Percentiles rank a stretch among this genome's conserved stretches.
phyloP scores from a whole-genome alignment of 2,888 invertebrate species.

The Sminthurinus aureus region DNA sequence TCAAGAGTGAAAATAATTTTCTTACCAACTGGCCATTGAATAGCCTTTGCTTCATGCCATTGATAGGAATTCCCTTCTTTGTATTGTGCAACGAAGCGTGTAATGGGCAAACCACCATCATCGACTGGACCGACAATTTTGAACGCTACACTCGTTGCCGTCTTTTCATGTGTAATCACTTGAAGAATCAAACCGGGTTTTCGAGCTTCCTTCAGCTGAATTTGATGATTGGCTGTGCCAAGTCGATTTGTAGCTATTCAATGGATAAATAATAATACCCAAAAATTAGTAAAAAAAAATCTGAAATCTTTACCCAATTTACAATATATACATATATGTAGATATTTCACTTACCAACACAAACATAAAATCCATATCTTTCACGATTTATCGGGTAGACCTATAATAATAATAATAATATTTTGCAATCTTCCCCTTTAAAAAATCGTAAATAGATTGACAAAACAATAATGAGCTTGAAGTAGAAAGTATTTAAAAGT shows the following conservation, averaged over 20 bases:
- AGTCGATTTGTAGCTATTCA: conserved; percentile 75
- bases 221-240: conserved; percentile 73
- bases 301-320: no score
- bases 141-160: conserved; percentile 82
- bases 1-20: conserved; percentile 36
- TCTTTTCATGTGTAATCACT: conserved; percentile 68
- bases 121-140: conserved; percentile 77
- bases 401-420: conserved; percentile 54
- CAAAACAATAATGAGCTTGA: no score
- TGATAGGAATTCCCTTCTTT: conserved; percentile 67
- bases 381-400: conserved; percentile 73
- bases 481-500: not conserved
- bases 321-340: not conserved
- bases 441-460: not conserved
- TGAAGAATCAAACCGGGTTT: conserved; percentile 74
- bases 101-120: conserved; percentile 78
- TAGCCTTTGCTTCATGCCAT: conserved; percentile 75
- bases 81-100: conserved; percentile 78
- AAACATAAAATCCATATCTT: conserved; percentile 80
- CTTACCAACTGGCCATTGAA: conserved; percentile 78
- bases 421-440: conserved; percentile 29
- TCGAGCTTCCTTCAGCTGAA: conserved; percentile 77
- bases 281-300: no score
- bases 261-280: not conserved
- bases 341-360: conserved; percentile 64